Evolutionary conservation across 2,888 invertebrate species (phyloP).

Genomic region (Thera britannica): DNA sequence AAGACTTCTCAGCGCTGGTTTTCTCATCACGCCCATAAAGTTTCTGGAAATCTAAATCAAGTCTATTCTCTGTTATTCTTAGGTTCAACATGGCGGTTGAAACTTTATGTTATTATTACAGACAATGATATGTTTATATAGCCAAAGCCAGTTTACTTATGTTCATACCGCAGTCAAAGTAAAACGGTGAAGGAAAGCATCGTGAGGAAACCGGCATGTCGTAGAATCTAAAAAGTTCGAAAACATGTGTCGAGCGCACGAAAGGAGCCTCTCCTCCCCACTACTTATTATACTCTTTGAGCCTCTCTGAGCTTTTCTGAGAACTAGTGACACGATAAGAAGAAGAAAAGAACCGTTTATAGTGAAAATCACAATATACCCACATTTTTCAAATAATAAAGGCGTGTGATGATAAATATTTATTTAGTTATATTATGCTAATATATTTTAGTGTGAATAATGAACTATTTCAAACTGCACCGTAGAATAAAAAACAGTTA

Average conservation of each 20-base stretch:
- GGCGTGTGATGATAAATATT: too few relatives aligned
- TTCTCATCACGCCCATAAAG: background rate
- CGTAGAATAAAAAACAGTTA: background rate
- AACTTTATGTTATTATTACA: constrained; percentile 7
- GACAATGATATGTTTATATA: background rate
- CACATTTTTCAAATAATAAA: too few relatives aligned
- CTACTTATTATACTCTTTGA: too few relatives aligned
- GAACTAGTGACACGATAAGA: too few relatives aligned
- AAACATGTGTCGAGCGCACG: too few relatives aligned
- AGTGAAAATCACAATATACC: too few relatives aligned
- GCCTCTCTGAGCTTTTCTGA: too few relatives aligned
- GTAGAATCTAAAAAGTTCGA: too few relatives aligned
- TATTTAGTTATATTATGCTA: background rate
- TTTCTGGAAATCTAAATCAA: background rate
- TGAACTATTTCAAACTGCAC: constrained; percentile 18
- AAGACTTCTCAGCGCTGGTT: too few relatives aligned
- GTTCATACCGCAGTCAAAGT: background rate
- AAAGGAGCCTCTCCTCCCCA: too few relatives aligned
- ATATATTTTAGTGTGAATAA: constrained; percentile 19
- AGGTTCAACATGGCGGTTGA: background rate
- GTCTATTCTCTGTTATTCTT: constrained; percentile 3
- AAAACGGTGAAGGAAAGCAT: background rate
- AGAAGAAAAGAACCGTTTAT: too few relatives aligned
- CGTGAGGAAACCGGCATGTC: too few relatives aligned
- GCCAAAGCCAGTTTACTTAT: background rate